Conservation (phyloP, 2,888 invertebrate species). For the Eurois occulta region DNA sequence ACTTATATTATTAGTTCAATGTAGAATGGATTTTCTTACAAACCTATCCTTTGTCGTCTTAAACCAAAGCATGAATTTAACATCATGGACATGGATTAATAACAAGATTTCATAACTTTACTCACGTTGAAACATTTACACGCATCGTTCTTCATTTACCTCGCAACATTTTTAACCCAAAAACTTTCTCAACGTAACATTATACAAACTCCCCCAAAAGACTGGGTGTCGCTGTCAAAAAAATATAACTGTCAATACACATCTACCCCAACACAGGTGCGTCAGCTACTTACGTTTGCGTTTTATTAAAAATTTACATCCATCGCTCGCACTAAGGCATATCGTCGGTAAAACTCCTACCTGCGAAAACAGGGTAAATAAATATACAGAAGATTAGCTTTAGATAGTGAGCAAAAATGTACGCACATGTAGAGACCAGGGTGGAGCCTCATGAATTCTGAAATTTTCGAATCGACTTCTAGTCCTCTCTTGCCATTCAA, state of each 20-base stretch:
- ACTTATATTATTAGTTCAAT: too few relatives aligned
- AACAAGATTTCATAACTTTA: neutral
- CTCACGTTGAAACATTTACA: neutral
- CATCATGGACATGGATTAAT: too few relatives aligned
- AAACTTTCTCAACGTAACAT: neutral
- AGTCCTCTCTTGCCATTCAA: neutral
- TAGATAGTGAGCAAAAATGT: neutral
- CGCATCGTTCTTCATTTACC: constrained; percentile 10
- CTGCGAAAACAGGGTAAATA: neutral
- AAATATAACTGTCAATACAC: constrained; percentile 61
- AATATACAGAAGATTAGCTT: neutral
- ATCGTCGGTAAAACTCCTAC: constrained; percentile 28
- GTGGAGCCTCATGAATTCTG: neutral
- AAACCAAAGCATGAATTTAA: too few relatives aligned
- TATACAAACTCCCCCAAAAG: constrained; percentile 38
- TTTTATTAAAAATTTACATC: constrained; percentile 78
- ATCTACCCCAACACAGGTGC: constrained; percentile 74
- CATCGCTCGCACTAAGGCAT: constrained; percentile 41
- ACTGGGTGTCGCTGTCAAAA: constrained; percentile 47
- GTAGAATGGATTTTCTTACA: neutral
- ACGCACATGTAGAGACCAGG: neutral
- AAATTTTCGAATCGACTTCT: neutral
- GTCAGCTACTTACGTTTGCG: constrained; percentile 68
- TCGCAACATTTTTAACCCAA: neutral
- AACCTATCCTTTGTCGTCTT: too few relatives aligned